Base-by-base conservation (phyloP, 1,140 invertebrate genomes). In the Apocrypta bakeri region DNA sequence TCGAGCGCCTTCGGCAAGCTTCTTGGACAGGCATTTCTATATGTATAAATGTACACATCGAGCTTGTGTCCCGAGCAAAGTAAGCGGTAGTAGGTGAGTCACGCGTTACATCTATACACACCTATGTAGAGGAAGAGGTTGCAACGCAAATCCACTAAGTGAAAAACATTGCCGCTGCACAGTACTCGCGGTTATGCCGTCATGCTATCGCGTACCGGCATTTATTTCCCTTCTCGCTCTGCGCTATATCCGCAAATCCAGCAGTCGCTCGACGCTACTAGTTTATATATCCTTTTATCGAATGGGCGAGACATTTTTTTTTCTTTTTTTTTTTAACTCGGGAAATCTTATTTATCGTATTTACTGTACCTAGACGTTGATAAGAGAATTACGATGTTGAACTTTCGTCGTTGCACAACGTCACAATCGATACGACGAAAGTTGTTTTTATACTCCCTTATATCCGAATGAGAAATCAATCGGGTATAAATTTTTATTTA, bases 141-240 rank as follows among this genome's bases (percentile, higher is more conserved):
- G n/a, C 56, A 40, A 31, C 31, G 2, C 25, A 77, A 64, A 72
- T 77, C 48, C 9, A 17, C 48, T 37, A 61, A 83, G 75, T 83
- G 69, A 83, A 83, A 83, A 79, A 74, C 71, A 79, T 79, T 72
- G 48, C 79, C 25, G 11, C 25, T 0, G 25, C 6, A n/a, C 33
- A 14, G 33, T 9, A n/a, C 9, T 37, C 33, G 33, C 33, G 33
- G 33, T 37, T 56, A 56, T n/a, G 48, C 17, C 14, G 21, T 42
- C n/a, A 31, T 31, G 12, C 68, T 77, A 77, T 69, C 68, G 17
- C 48, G 48, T 2, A 37, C n/a, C n/a, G 68, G 21, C 76, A 61
- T 68, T 68, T 48, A 29, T 42, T 78, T 69, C 31, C 8, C 25
- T 21, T 27, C 17, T 40, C 66, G n/a, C n/a, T n/a, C n/a, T n/a